Conservation (phyloP, 2,888 invertebrate species). For the Agrilus mali region DNA sequence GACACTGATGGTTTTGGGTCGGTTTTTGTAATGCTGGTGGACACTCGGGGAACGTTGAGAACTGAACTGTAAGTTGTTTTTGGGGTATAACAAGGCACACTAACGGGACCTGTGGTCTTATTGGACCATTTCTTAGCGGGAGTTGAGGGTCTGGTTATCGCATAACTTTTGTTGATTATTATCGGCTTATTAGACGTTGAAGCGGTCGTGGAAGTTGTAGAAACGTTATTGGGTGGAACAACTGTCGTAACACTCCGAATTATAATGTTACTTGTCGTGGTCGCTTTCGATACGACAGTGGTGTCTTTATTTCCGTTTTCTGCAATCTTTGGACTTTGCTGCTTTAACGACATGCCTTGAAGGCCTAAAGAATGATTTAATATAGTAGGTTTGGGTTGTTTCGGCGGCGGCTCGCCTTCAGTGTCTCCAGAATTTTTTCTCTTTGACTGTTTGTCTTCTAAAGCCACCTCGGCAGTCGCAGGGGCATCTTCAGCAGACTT, state of each 20-base stretch:
- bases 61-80: constrained; percentile 22
- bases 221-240: not conserved
- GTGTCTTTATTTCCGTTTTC: constrained; percentile 14
- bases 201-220: constrained; percentile 4
- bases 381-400: constrained; percentile 24
- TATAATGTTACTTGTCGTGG: not conserved
- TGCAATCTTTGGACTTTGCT: constrained; percentile 26
- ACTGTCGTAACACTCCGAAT: constrained; percentile 3
- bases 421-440: not conserved
- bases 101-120: constrained; percentile 10
- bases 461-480: not conserved
- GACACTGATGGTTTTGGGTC: constrained; percentile 6
- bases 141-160: constrained; percentile 1
- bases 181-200: constrained; percentile 5
- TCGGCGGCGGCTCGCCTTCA: constrained; percentile 17
- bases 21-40: constrained; percentile 11
- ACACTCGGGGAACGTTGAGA: constrained; percentile 25
- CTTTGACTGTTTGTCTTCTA: not conserved
- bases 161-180: constrained; percentile 8
- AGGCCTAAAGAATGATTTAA: constrained; percentile 26
- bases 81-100: constrained; percentile 26
- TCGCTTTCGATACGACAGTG: not conserved
- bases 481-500: not conserved
- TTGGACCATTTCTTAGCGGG: constrained; percentile 10
- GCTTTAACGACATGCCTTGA: constrained; percentile 30